Evolutionary conservation across 2,888 invertebrate species (phyloP).

Genomic region (Poecilobothrus nobilitatus): DNA sequence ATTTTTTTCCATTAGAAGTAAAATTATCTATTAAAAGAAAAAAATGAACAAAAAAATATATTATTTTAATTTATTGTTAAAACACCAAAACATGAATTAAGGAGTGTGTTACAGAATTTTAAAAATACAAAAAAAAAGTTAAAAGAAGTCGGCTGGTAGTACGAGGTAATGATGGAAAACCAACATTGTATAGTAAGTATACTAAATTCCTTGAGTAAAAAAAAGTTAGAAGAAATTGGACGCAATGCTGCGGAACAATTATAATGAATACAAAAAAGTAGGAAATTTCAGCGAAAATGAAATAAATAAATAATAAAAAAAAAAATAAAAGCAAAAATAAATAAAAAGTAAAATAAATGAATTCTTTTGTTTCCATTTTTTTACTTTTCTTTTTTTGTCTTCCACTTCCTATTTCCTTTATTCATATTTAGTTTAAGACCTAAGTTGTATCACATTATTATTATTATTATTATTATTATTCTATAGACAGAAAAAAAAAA

Average conservation of each 20-base stretch:
- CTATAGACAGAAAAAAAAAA: not conserved
- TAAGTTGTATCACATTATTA: not conserved
- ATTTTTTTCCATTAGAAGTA: not conserved
- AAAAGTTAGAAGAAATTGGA: not conserved
- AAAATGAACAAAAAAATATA: not conserved
- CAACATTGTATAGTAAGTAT: no score
- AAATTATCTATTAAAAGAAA: not conserved
- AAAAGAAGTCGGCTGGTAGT: no score
- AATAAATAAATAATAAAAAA: not conserved
- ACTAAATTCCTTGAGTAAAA: no score
- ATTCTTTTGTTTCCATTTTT: not conserved
- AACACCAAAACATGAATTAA: constrained; percentile 1
- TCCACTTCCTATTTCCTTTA: not conserved
- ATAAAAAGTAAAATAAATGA: not conserved
- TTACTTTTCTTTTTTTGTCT: not conserved
- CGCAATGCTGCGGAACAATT: not conserved
- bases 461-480: not conserved
- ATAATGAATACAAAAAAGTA: not conserved
- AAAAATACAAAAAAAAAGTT: no score
- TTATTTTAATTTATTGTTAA: constrained; percentile 1
- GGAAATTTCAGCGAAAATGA: not conserved
- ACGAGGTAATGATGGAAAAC: no score
- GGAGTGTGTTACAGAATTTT: not conserved
- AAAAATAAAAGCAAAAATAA: not conserved
- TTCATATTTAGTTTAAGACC: not conserved